Percentiles rank a stretch among this genome's conserved stretches.
These are phyloP conservation scores for Polyodon spathula DNA, from an alignment of 2,113 vertebrate species.

Conservation along the genomic window DNA sequence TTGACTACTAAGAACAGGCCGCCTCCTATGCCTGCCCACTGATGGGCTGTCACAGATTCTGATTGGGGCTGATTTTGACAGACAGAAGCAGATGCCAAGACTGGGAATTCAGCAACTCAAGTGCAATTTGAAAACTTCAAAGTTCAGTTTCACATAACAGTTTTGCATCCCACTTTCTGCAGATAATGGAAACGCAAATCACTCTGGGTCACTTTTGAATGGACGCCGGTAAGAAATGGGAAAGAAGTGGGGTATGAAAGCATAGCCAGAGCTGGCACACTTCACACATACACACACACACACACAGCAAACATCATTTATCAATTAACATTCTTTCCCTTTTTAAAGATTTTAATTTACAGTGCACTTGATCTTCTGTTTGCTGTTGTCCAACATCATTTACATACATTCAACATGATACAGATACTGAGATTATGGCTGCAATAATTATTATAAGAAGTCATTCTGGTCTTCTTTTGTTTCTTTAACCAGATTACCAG, in stretches of 20 bases:
- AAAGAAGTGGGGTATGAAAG: neutral
- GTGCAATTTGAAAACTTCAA: too few relatives aligned
- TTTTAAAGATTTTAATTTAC: slow-evolving; percentile 13
- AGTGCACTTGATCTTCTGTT: slow-evolving; percentile 9
- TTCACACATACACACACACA: neutral
- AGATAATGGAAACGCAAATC: too few relatives aligned
- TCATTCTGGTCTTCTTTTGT: neutral
- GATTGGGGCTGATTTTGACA: too few relatives aligned
- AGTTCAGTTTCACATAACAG: too few relatives aligned
- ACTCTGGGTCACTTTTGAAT: too few relatives aligned
- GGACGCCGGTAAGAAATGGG: too few relatives aligned
- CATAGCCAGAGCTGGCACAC: neutral
- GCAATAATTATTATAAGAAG: slow-evolving; percentile 11
- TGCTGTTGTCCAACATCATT: neutral
- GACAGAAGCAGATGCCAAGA: too few relatives aligned
- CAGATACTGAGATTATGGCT: slow-evolving; percentile 11
- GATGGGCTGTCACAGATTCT: too few relatives aligned
- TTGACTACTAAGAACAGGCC: too few relatives aligned
- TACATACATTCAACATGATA: slow-evolving; percentile 19
- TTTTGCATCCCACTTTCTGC: too few relatives aligned
- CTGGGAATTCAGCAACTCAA: too few relatives aligned
- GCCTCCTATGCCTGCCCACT: too few relatives aligned
- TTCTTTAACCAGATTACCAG: neutral
- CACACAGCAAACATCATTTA: slow-evolving; percentile 19
- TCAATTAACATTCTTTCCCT: neutral